Evolutionary conservation across 2,888 invertebrate genomes (phyloP), one percentile per base, ranked within the genome.

Genomic region (Drosophila buzzatii): DNA sequence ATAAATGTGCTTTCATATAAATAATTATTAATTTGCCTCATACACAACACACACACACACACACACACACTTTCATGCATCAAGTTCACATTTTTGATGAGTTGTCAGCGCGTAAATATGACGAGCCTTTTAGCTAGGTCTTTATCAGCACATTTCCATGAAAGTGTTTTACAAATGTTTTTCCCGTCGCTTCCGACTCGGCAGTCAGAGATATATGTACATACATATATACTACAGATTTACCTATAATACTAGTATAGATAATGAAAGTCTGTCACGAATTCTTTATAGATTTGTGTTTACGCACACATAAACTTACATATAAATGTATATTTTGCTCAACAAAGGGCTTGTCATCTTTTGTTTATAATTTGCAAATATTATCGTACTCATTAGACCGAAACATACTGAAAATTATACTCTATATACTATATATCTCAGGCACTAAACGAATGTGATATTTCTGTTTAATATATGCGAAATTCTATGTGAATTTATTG

Each of bases 311-410:
- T 18, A 31, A 0, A 23, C 4, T 8, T 23, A 37, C 16, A 6
- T 37, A 27, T n/a, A 23, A 9, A 53, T 39, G 16, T 14, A 20
- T 23, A 41, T 56, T 49, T 52, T 37, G 8, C 23, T 33, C 59
- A 83, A 88, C 83, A 83, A 88, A 79, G 70, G 69, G 67, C 67
- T 70, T 62, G 69, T 73, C 70, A 64, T 42, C 55, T 69, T 64
- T 76, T 71, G 51, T 59, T 58, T 41, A 31, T 53, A 66, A 71
- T 70, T 64, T 47, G 39, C 57, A 45, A 18, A 61, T 58, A 78
- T 68, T 64, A 73, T 65, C 49, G 33, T 58, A 68, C 65, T 37
- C 80, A 62, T 65, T 85, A 70, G 79, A 79, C 76, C 70, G 74
- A 44, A 77, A 67, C 70, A 60, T 47, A 35, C 33, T 52, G 67